A percentile compares a stretch with the other conserved stretches of the same genome.
Conservation (phyloP, 2,797 vertebrate species). For the Sternarchorhynchus goeldii region DNA sequence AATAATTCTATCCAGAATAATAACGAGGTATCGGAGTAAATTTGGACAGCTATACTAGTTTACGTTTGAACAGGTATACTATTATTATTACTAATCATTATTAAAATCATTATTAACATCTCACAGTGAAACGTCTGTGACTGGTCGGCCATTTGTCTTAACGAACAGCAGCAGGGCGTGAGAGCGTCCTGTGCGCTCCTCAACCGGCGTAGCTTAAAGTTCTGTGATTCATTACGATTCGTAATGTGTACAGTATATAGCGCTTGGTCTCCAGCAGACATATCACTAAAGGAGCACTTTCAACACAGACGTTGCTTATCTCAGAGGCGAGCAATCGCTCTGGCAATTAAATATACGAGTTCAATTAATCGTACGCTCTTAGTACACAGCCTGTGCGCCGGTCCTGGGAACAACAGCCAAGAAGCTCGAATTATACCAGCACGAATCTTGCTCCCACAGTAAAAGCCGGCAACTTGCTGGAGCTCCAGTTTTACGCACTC, state of each 20-base stretch:
- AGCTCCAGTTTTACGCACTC: slow-evolving; percentile 33
- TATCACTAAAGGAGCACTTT: slow-evolving; percentile 6
- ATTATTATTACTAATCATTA: no score
- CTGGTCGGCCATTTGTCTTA: no score
- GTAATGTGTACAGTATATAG: neutral
- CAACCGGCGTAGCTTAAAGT: no score
- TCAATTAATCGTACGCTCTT: slow-evolving; percentile 10
- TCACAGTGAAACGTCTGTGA: no score
- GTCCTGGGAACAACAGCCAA: slow-evolving; percentile 18
- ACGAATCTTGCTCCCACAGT: slow-evolving; percentile 7
- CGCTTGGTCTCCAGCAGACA: neutral
- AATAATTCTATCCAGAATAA: no score
- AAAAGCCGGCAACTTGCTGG: slow-evolving; percentile 8
- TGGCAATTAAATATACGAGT: slow-evolving; percentile 26
- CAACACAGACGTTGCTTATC: neutral
- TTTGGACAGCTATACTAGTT: no score
- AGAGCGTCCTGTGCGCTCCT: no score
- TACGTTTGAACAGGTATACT: no score
- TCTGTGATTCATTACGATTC: neutral
- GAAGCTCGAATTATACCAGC: slow-evolving; percentile 10
- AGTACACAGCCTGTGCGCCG: slow-evolving; percentile 21
- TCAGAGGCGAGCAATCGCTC: neutral
- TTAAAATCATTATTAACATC: no score
- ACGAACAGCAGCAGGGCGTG: no score
- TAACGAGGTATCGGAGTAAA: no score